A percentile compares a stretch with the other conserved stretches of the same genome.
Evolutionary conservation across 2,888 invertebrate genomes (phyloP).

Genomic region (Artemia sp.): DNA sequence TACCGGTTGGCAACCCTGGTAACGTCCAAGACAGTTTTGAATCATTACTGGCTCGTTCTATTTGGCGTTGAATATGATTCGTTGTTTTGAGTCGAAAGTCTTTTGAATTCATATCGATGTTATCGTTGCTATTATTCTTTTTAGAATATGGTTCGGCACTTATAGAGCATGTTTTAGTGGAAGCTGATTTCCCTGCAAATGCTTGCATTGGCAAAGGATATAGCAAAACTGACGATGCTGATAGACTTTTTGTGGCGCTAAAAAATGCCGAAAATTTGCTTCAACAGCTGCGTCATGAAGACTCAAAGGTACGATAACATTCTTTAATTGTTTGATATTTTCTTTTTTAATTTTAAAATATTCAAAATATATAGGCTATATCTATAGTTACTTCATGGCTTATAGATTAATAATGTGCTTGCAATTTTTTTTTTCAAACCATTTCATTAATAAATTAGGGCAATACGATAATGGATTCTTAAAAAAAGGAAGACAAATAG

Average conservation of each 20-base stretch:
- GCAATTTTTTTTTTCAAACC: no score
- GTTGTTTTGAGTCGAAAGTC: conserved; percentile 14
- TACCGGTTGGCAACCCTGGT: no score
- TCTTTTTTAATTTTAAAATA: no score
- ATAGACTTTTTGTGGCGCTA: conserved; percentile 46
- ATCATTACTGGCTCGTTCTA: no score
- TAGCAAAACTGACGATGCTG: conserved; percentile 42
- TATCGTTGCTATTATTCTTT: conserved; percentile 18
- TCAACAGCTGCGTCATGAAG: conserved; percentile 37
- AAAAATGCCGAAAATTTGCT: conserved; percentile 49
- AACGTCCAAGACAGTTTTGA: no score
- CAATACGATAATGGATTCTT: no score
- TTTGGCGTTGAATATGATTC: not conserved
- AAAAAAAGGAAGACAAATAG: no score
- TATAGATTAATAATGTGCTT: no score
- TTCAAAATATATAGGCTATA: no score
- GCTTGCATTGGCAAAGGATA: conserved; percentile 50
- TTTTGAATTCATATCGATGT: not conserved
- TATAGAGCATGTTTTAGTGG: conserved; percentile 70
- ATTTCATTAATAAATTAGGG: no score
- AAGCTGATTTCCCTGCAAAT: conserved; percentile 45
- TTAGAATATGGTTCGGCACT: conserved; percentile 75
- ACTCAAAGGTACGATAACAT: conserved; percentile 39
- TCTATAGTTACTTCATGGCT: no score
- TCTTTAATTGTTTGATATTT: not conserved